Conservation (phyloP, 2,113 vertebrate species). For the Triplophysa dalaica region DNA sequence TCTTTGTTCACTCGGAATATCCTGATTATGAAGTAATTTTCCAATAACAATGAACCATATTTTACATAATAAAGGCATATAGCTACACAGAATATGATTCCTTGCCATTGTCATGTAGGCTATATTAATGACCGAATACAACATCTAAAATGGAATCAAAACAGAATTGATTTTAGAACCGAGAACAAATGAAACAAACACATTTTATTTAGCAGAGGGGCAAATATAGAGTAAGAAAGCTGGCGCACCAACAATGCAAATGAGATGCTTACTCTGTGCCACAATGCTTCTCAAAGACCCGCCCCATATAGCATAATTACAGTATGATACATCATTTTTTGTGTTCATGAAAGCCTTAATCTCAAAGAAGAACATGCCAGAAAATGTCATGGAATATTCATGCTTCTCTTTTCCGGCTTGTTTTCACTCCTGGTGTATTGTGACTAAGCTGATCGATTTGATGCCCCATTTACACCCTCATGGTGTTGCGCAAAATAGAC, state of each 20-base stretch:
- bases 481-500: background rate
- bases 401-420: background rate
- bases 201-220: background rate
- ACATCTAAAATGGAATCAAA: background rate
- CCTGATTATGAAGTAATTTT: no score
- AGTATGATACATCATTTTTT: background rate
- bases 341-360: background rate
- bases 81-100: no score
- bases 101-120: background rate
- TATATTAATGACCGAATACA: background rate
- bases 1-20: no score
- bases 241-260: background rate
- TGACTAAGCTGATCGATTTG: conserved; percentile 23
- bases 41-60: no score
- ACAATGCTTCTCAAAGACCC: background rate
- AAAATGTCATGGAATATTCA: background rate
- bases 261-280: background rate
- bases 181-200: background rate
- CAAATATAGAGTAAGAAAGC: background rate
- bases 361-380: conserved; percentile 9
- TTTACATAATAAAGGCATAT: no score
- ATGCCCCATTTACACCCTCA: background rate
- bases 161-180: background rate
- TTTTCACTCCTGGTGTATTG: background rate
- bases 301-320: background rate